Evolutionary conservation across 1,140 invertebrate species (phyloP).

Genomic region (Holotrichia oblita): DNA sequence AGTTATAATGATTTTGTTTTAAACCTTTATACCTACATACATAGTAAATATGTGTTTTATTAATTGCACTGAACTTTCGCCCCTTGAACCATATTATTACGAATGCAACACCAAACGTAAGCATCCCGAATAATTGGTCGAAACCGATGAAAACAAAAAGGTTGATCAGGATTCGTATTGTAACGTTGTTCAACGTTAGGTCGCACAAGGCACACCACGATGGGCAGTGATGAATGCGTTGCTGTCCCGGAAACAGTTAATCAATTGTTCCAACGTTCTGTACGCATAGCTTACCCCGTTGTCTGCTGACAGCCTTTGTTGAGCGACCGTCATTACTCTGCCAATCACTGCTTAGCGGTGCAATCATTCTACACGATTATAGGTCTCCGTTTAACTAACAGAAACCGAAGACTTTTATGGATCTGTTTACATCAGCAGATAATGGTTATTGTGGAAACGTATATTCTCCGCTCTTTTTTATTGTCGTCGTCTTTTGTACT

Average conservation of each 20-base stretch:
- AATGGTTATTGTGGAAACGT: slow-evolving; percentile 40
- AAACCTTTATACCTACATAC: no score
- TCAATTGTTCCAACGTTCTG: slow-evolving; percentile 54
- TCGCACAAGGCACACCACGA: slow-evolving; percentile 45
- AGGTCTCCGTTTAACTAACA: slow-evolving; percentile 37
- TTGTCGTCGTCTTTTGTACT: slow-evolving; percentile 40
- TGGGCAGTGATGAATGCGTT: slow-evolving; percentile 55
- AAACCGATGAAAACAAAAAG: slow-evolving; percentile 20
- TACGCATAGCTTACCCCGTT: slow-evolving; percentile 52
- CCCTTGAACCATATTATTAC: background rate
- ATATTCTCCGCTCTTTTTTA: slow-evolving; percentile 30
- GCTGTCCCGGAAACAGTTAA: slow-evolving; percentile 57
- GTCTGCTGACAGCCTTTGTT: slow-evolving; percentile 57
- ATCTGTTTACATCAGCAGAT: slow-evolving; percentile 38
- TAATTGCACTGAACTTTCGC: background rate
- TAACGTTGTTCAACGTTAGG: slow-evolving; percentile 35
- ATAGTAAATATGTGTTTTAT: background rate
- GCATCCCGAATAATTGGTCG: slow-evolving; percentile 20
- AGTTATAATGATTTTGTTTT: no score
- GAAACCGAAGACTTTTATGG: slow-evolving; percentile 40
- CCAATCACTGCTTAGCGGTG: slow-evolving; percentile 52
- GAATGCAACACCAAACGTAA: background rate
- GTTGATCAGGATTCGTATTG: slow-evolving; percentile 24
- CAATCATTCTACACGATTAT: slow-evolving; percentile 44
- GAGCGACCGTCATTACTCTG: slow-evolving; percentile 57